Percentiles rank a stretch among this genome's conserved stretches.
Conservation (phyloP, 2,797 vertebrate genomes). For the Chrosomus eos region DNA sequence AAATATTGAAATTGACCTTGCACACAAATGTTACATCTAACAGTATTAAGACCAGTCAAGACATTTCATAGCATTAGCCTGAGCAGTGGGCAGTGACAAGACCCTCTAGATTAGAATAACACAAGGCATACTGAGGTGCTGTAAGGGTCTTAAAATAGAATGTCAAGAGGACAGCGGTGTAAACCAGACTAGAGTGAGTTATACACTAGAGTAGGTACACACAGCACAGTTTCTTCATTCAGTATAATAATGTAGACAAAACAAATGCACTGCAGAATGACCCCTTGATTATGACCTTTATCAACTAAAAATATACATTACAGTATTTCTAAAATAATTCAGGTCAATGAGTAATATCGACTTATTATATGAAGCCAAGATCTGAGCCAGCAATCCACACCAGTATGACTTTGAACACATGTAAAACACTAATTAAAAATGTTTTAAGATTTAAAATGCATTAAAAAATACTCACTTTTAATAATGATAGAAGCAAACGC, state of each 20-base stretch:
- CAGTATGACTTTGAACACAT: neutral
- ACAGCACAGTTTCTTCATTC: neutral
- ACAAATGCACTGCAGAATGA: neutral
- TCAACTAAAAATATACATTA: neutral
- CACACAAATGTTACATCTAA: neutral
- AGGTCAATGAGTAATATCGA: neutral
- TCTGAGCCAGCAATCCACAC: neutral
- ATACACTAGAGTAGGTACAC: neutral
- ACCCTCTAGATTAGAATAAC: conserved; percentile 10
- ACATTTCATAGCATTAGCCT: neutral
- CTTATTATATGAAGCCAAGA: neutral
- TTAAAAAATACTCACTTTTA: conserved; percentile 84
- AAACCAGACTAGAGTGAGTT: conserved; percentile 12
- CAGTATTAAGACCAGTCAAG: neutral
- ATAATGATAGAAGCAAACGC: conserved; percentile 88
- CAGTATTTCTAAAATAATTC: neutral
- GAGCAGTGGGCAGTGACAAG: neutral
- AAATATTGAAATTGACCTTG: neutral
- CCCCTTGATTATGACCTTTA: neutral
- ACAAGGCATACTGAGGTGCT: neutral
- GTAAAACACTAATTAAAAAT: neutral
- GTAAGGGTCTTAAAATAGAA: conserved; percentile 45
- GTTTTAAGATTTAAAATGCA: neutral
- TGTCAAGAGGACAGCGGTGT: neutral
- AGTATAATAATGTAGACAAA: neutral